Conservation (phyloP, 2,797 vertebrate species). For the Pipistrellus nathusii region DNA sequence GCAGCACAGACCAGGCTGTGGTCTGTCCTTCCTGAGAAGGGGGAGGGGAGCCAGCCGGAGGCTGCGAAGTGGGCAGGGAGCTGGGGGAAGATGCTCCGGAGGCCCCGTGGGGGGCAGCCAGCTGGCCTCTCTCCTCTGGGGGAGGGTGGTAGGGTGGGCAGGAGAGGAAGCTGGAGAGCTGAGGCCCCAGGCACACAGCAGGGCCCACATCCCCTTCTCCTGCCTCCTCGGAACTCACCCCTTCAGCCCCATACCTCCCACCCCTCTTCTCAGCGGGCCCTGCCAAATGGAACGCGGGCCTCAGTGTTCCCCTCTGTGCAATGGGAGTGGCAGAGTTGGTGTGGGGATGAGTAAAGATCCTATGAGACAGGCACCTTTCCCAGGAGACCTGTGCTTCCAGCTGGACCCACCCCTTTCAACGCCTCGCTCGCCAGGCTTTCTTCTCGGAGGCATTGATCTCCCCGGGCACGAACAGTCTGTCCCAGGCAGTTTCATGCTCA, state of each 20-base stretch:
- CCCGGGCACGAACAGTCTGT: accelerated
- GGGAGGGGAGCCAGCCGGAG: not conserved
- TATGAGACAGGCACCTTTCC: accelerated
- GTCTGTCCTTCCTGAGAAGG: not conserved
- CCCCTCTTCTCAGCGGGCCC: not conserved
- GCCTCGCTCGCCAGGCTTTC: not conserved
- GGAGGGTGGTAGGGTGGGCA: not conserved
- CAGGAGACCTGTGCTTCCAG: not conserved
- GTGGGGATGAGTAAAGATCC: not conserved
- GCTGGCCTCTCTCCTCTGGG: not conserved
- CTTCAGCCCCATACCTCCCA: not conserved
- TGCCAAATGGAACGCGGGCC: not conserved
- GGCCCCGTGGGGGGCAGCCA: not conserved
- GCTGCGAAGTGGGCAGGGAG: not conserved
- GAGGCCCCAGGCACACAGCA: not conserved
- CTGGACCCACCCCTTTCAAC: not conserved
- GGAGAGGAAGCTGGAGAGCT: not conserved
- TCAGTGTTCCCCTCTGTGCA: not conserved
- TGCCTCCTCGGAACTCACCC: not conserved
- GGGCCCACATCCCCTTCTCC: not conserved
- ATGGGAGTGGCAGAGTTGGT: not conserved
- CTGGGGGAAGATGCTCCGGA: not conserved
- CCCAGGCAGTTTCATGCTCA: not conserved
- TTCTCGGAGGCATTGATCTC: not conserved
- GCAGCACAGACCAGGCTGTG: not conserved